Evolutionary conservation across 2,888 invertebrate genomes (phyloP).

Genomic region (Trimorus sp.): DNA sequence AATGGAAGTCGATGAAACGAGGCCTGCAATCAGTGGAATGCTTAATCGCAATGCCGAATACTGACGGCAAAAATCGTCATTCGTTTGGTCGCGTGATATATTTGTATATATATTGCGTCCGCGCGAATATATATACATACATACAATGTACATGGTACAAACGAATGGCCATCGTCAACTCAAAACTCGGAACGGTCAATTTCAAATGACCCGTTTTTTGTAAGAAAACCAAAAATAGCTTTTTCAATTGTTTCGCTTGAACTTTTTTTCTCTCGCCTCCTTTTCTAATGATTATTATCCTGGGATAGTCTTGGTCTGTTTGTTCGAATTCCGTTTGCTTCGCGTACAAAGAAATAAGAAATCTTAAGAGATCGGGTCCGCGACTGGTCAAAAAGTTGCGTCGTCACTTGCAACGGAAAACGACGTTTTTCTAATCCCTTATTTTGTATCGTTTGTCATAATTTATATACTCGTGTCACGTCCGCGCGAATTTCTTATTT

Average conservation of each 20-base stretch:
- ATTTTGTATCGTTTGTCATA: neutral
- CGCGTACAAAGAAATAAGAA: constrained; percentile 54
- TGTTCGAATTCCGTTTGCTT: constrained; percentile 23
- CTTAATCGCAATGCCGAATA: constrained; percentile 45
- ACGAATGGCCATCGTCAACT: too few relatives aligned
- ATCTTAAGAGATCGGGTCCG: constrained; percentile 19
- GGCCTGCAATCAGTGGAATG: constrained; percentile 54
- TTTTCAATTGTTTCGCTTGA: too few relatives aligned
- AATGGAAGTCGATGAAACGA: constrained; percentile 57
- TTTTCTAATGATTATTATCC: too few relatives aligned
- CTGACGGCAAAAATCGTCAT: neutral
- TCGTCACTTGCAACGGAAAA: neutral
- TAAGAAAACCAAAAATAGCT: too few relatives aligned
- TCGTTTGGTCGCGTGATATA: too few relatives aligned
- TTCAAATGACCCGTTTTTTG: too few relatives aligned
- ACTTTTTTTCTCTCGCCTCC: too few relatives aligned
- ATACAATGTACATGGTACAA: too few relatives aligned
- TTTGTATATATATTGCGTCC: too few relatives aligned
- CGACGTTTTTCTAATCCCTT: too few relatives aligned
- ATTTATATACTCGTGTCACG: constrained; percentile 14
- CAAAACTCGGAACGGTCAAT: too few relatives aligned
- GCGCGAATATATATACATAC: too few relatives aligned
- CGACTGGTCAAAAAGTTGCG: constrained; percentile 28
- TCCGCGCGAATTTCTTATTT: constrained; percentile 53
- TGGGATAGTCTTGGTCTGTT: constrained; percentile 8